Evolutionary conservation across 2,888 invertebrate species (phyloP).

Genomic region (Callyntrura sp.): DNA sequence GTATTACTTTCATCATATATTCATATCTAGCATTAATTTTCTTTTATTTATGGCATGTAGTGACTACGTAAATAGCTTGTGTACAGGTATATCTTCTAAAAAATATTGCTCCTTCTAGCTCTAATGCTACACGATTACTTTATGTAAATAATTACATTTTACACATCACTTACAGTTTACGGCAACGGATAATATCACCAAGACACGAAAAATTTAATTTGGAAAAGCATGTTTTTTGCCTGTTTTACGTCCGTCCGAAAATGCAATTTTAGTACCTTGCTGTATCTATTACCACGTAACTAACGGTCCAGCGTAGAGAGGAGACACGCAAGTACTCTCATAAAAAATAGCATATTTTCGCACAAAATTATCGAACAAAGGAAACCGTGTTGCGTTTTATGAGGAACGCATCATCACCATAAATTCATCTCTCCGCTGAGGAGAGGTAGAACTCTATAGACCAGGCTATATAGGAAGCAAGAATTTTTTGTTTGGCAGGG

Average conservation of each 20-base stretch:
- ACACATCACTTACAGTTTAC: constrained; percentile 1
- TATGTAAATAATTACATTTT: constrained; percentile 15
- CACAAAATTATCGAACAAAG: background rate
- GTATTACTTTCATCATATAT: constrained; percentile 56
- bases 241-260: background rate
- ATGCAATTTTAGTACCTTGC: background rate
- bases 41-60: constrained; percentile 44
- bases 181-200: constrained; percentile 6
- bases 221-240: background rate
- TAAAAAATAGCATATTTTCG: background rate
- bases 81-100: constrained; percentile 7
- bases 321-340: background rate
- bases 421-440: background rate
- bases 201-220: constrained; percentile 3
- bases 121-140: no score
- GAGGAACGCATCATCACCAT: constrained; percentile 12
- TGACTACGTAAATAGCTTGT: constrained; percentile 4
- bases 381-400: constrained; percentile 23
- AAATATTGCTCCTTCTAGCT: background rate
- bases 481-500: constrained; percentile 7
- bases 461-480: background rate
- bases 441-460: background rate
- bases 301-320: constrained; percentile 42
- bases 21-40: constrained; percentile 25
- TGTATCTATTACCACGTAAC: background rate